Evolutionary conservation across 2,113 vertebrate genomes (phyloP).

Genomic region (Alexandromys fortis): DNA sequence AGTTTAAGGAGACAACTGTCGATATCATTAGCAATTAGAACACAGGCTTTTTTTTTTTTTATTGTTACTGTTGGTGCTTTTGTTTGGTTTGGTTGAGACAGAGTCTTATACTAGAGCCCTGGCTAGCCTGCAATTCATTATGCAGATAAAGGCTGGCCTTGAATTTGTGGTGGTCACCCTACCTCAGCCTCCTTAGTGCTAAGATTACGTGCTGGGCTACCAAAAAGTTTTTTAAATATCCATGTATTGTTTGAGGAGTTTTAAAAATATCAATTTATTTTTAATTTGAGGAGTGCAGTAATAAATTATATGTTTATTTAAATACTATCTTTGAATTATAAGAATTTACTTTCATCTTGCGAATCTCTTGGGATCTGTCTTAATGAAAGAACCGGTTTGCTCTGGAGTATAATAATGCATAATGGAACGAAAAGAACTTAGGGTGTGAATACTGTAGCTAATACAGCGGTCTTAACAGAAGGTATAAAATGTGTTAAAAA

Average conservation of each 20-base stretch:
- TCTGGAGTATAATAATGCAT: not conserved
- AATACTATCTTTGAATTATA: not conserved
- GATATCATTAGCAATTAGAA: slow-evolving; percentile 29
- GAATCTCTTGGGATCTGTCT: not conserved
- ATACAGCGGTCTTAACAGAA: slow-evolving; percentile 5
- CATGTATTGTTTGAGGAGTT: too few relatives aligned
- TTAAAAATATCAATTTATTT: not conserved
- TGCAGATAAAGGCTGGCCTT: not conserved
- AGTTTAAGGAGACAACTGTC: not conserved
- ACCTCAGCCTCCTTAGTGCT: not conserved
- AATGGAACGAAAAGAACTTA: not conserved
- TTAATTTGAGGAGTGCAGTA: not conserved
- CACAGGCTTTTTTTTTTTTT: not conserved
- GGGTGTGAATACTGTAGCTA: slow-evolving; percentile 2
- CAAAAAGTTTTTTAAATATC: not conserved
- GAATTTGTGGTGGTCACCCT: not conserved
- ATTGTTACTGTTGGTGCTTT: not conserved
- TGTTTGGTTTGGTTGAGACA: not conserved
- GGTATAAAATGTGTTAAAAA: slow-evolving; percentile 15
- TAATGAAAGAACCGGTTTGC: slow-evolving; percentile 7
- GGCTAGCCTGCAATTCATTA: not conserved
- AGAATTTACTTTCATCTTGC: not conserved
- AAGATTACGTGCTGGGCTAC: not conserved
- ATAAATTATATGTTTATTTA: slow-evolving; percentile 12
- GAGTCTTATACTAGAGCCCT: not conserved